phyloP scores from a whole-genome alignment of 2,888 invertebrate genomes.

The Andricus curvator region DNA sequence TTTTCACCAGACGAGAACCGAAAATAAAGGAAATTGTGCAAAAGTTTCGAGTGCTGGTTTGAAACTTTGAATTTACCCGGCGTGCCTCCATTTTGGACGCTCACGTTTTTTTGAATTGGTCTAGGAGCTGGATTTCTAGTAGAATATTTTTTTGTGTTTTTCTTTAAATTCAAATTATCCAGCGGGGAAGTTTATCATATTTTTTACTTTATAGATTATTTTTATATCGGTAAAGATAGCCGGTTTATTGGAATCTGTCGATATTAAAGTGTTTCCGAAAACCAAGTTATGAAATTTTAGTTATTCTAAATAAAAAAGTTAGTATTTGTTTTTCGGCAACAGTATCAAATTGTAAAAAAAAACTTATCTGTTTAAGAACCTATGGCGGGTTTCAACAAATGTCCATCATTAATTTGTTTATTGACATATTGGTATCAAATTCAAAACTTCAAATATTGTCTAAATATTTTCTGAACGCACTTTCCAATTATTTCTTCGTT shows the following conservation, averaged over 20 bases:
- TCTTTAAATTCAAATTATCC: not conserved
- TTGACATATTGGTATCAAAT: too few species aligned
- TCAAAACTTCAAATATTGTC: too few species aligned
- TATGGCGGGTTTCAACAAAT: too few species aligned
- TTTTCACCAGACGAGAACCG: not conserved
- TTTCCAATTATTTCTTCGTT: too few species aligned
- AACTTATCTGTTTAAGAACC: too few species aligned
- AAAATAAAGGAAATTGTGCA: not conserved
- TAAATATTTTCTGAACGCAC: too few species aligned
- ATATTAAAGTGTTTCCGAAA: not conserved
- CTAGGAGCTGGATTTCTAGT: not conserved
- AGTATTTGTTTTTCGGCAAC: too few species aligned
- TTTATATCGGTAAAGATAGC: not conserved
- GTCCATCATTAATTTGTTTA: too few species aligned
- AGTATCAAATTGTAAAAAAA: too few species aligned
- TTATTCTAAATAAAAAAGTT: too few species aligned
- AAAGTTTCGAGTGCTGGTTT: not conserved
- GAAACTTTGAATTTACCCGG: not conserved
- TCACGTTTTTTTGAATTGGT: too few species aligned
- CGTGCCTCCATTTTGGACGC: not conserved
- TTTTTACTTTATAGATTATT: not conserved
- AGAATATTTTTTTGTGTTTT: not conserved
- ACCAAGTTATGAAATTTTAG: too few species aligned
- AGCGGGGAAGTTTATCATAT: not conserved
- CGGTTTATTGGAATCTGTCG: not conserved